Base-by-base conservation (phyloP, 2,113 vertebrate species). In the Embiotoca jacksoni region DNA sequence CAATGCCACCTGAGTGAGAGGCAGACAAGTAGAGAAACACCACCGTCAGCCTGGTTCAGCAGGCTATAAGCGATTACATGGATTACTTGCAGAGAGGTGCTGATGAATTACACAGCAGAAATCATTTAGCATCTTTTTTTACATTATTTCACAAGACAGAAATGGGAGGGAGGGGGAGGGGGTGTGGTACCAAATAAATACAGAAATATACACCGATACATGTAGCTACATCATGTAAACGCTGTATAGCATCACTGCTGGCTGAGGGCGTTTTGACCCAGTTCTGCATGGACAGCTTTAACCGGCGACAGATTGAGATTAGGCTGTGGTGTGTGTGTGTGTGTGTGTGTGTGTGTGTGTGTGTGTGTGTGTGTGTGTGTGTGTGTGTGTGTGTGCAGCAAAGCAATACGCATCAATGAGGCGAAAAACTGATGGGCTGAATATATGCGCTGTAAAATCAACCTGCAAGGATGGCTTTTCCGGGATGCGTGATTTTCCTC, bases 391-490 rank as follows among this genome's bases (percentile, higher is more conserved):
- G 41, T 44, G 41, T 44, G 41, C 0, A 44, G 41, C 52, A 72
- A 8, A 23, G 65, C 33, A 66, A n/a, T 35, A 37, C 52, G 16
- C 23, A 2, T 9, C 31, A 35, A 52, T 7, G 41, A 5, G 35
- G 36, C 33, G 8, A 2, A 4, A 3, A 53, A 50, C 30, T 71
- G 8, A 0, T 49, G 9, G 0, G 47, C n/a, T 57, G 16, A 35
- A 30, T 30, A 14, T 13, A 1, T 50, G 63, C 16, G 6, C 41
- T 31, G 35, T 14, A 72, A 49, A 23, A 72, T 58, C 59, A 60
- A 95, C 95, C 96, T 90, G 93, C 94, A 30, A 94, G 88, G 47
- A 95, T 95, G 37, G 94, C 93, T 70, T 95, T 95, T 44, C 93
- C 94, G 0, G 91, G 93, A 71, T 95, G 94, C 8, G 94, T 95